Percentiles rank a stretch among this genome's conserved stretches.
Conservation (phyloP, 2,113 vertebrate genomes). For the Acinonyx jubatus region DNA sequence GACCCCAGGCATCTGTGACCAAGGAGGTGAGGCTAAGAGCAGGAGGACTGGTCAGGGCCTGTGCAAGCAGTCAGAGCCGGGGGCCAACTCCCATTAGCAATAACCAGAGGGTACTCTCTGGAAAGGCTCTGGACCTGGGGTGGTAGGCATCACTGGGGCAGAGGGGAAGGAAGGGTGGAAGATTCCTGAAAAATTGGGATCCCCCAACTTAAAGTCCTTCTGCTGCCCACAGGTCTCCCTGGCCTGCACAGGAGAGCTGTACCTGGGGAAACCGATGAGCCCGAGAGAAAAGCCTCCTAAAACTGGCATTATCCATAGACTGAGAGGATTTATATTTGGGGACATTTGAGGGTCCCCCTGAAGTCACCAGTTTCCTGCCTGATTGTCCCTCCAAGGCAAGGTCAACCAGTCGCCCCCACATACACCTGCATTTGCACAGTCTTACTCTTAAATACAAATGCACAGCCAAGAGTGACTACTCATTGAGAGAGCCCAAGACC, state of each 20-base stretch:
- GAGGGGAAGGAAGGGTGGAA: background rate
- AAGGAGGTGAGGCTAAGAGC: background rate
- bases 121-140: background rate
- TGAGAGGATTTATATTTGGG: background rate
- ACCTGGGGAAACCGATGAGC: background rate
- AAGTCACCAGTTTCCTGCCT: background rate
- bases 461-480: background rate
- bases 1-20: background rate
- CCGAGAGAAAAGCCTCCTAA: background rate
- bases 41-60: background rate
- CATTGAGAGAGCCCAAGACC: conserved; percentile 6
- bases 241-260: background rate
- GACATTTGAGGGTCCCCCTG: background rate
- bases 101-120: background rate
- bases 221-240: background rate
- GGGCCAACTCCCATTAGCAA: background rate
- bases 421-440: background rate
- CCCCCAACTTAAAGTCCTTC: background rate
- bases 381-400: background rate
- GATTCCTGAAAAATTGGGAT: background rate
- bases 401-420: background rate
- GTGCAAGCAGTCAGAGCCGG: background rate
- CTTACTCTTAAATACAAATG: background rate
- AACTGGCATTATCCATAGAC: background rate
- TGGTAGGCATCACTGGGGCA: background rate